Conservation (phyloP, 2,113 vertebrate species). For the Drymodes brunneopygia region DNA sequence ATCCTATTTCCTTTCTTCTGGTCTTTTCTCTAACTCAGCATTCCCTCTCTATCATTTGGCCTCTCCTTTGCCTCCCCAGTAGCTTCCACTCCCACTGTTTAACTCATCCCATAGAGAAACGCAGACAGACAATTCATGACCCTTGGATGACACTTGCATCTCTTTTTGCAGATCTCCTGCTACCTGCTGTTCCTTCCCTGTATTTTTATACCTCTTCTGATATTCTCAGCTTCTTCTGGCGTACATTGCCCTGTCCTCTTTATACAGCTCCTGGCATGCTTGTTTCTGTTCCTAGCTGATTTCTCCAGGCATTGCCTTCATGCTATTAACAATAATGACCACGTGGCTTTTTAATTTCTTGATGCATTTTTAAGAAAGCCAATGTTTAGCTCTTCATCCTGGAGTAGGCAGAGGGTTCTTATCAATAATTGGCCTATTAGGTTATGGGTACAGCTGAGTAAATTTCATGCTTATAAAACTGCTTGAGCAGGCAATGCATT, state of each 20-base stretch:
- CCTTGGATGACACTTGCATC: neutral
- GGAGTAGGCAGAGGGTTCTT: neutral
- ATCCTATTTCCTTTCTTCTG: neutral
- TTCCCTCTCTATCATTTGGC: neutral
- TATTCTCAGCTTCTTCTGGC: neutral
- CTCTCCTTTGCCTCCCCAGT: neutral
- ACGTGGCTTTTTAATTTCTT: neutral
- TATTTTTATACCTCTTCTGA: neutral
- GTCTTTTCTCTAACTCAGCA: neutral
- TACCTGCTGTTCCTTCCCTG: neutral
- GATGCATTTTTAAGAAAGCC: neutral
- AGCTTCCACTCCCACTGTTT: neutral
- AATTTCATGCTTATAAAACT: slow-evolving; percentile 32
- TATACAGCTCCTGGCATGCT: neutral
- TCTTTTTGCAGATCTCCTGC: neutral
- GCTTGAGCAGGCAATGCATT: slow-evolving; percentile 29
- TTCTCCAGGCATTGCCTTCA: neutral
- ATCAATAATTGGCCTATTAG: slow-evolving; percentile 23
- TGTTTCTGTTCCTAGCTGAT: neutral
- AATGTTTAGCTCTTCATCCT: neutral
- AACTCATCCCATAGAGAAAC: neutral
- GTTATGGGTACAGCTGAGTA: slow-evolving; percentile 29
- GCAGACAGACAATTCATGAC: neutral
- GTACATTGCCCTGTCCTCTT: neutral
- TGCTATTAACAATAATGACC: neutral